phyloP scores from a whole-genome alignment of 2,113 vertebrate species.

The Origma solitaria region DNA sequence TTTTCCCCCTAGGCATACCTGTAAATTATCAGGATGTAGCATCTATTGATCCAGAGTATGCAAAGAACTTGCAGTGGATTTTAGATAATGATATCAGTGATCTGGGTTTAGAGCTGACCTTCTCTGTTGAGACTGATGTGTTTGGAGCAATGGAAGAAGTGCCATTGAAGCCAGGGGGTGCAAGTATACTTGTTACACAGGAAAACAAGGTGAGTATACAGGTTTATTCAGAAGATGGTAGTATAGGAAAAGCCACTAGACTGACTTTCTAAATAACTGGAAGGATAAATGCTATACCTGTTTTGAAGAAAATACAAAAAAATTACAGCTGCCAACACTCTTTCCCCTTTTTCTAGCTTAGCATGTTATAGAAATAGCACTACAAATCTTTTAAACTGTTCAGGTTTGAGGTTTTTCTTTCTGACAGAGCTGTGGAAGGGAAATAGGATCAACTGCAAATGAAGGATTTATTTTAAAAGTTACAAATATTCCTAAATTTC shows the following conservation, averaged over 20 bases:
- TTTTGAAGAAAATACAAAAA: background rate
- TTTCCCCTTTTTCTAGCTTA: background rate
- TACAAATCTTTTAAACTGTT: background rate
- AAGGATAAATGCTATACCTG: background rate
- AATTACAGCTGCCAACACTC: background rate
- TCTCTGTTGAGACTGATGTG: conserved; percentile 96
- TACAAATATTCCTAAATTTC: background rate
- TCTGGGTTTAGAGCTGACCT: conserved; percentile 92
- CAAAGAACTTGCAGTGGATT: conserved; percentile 98
- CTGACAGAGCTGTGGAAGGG: background rate
- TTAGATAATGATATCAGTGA: conserved; percentile 99
- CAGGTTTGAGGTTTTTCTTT: background rate
- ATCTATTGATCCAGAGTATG: conserved; percentile 98
- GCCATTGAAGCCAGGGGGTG: conserved; percentile 91
- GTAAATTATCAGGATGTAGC: conserved; percentile 99
- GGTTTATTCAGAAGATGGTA: background rate
- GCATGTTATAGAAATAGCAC: background rate
- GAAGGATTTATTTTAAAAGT: background rate
- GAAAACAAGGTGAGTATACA: conserved; percentile 87
- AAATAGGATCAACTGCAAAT: background rate
- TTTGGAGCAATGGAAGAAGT: conserved; percentile 98
- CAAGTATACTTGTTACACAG: conserved; percentile 90
- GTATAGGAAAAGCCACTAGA: background rate
- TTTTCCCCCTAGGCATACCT: conserved; percentile 82
- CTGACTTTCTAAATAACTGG: background rate